Evolutionary conservation across 2,797 vertebrate genomes (phyloP), one percentile per base, ranked within the genome.

Genomic region (Squalus acanthias): DNA sequence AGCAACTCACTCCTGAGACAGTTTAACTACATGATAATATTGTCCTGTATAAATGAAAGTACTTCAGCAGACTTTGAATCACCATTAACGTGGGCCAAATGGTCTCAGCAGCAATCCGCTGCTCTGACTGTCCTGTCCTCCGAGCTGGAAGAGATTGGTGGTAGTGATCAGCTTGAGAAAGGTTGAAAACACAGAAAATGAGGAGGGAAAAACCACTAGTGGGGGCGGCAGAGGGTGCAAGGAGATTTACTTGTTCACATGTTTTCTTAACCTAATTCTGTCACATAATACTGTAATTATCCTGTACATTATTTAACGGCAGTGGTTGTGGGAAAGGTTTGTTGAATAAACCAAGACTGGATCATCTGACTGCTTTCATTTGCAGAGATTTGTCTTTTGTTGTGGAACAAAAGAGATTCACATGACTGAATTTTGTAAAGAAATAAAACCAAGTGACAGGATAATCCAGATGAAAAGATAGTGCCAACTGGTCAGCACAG

Each of bases 241-340:
- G 46, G 46, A 95, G 24, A 72, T 60, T 57, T 33, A 57, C 13
- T 60, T 53, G 29, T 53, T 95, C 70, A 57, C 50, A 74, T 74
- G 17, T 46, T 95, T 95, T 60, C 70, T 53, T 57, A 95, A 76
- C 29, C 46, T 24, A 95, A 95, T 95, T 95, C 67, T 72, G 69
- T 95, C 93, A 95, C 67, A n/a, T 57, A 74, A 76, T 57, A 57
- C 94, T 60, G 93, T 72, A 95, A 95, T 95, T 72, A 95, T 76
- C 50, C 24, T 76, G 69, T 15, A 76, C 53, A 33, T 95, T 33
- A 50, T 57, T 46, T 53, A 95, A 72, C 60, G 50, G 46, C 24
- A 95, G n/a, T 74, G 39, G 6, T 60, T 74, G 70, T 33, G 70
- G 94, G 50, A 95, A 95, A 76, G 46, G 70, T 53, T 95, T 57